Base-by-base conservation (phyloP, 1,140 invertebrate genomes). In the Tetranychus urticae region DNA sequence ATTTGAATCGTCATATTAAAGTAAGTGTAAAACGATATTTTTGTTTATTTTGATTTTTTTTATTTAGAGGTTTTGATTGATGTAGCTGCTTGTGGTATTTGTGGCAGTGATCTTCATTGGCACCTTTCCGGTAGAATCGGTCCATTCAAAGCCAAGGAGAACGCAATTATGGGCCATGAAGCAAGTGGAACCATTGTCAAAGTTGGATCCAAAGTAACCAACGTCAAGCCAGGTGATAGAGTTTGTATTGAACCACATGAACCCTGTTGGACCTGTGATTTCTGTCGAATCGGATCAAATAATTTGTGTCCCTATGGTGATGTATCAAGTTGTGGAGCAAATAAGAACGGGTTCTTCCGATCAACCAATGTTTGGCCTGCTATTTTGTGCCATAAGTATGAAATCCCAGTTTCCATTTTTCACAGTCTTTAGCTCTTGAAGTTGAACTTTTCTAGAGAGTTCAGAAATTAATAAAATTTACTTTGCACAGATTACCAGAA, bases 71-170 rank as follows among this genome's bases (percentile, higher is more conserved):
- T 62, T 35, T 33, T 62, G 31, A 33, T 62, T 34, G 37, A 80
- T 63, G 90, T 96, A 81, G 80, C 82, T 64, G 82, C 82, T 64
- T 88, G 94, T 55, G 91, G 91, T 52, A 96, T 97, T 65, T 97
- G 92, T 72, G 91, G 91, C 0, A 93, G 89, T 0, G 90, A 94
- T 73, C 85, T 94, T 4, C 87, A 92, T 71, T 96, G 92, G 73
- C 81, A 87, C 71, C 79, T 81, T 8, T 69, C 82, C 64, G 91
- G 91, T 13, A 69, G 77, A 35, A 91, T 91, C 69, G 87, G 84
- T 0, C 77, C 83, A 66, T 92, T 88, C 68, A 74, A 89, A 13
- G 77, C 92, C 0, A 78, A 80, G 56, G 73, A 80, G 63, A 86
- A 87, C 10, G 90, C 91, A 86, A 78, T 91, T 55, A 82, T 92